Percentiles rank a stretch among this genome's conserved stretches.
phyloP scores from a whole-genome alignment of 2,113 vertebrate genomes.

The Tringa solitaria region DNA sequence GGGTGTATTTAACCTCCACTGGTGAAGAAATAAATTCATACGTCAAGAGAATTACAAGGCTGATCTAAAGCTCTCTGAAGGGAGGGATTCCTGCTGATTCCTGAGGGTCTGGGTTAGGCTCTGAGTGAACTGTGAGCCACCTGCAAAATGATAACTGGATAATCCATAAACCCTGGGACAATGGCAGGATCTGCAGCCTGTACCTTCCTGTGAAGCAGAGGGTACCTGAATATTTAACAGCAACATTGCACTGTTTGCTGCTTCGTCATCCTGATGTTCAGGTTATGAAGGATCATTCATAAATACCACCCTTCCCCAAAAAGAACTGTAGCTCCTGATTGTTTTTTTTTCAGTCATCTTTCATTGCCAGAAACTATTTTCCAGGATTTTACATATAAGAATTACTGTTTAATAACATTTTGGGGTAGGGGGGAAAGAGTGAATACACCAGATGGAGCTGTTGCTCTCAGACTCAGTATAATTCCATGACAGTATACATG shows the following conservation, averaged over 20 bases:
- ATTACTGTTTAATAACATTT: slow-evolving; percentile 9
- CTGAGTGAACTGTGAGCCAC: not conserved
- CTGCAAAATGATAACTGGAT: not conserved
- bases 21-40: not conserved
- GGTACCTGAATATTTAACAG: not conserved
- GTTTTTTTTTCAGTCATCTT: not conserved
- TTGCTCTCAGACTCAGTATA: not conserved
- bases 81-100: not conserved
- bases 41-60: not conserved
- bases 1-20: rapidly evolving
- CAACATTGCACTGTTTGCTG: not conserved
- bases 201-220: not conserved
- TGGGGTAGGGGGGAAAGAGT: not conserved
- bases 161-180: not conserved
- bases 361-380: not conserved
- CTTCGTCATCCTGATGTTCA: not conserved
- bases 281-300: not conserved
- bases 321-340: not conserved
- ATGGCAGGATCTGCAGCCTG: rapidly evolving
- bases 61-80: not conserved
- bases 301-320: not conserved
- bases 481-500: not conserved
- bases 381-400: not conserved
- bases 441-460: slow-evolving; percentile 60
- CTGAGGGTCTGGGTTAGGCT: not conserved